Evolutionary conservation across 2,888 invertebrate species (phyloP), one percentile per base, ranked within the genome.

Genomic region (Pristionchus japonicus): DNA sequence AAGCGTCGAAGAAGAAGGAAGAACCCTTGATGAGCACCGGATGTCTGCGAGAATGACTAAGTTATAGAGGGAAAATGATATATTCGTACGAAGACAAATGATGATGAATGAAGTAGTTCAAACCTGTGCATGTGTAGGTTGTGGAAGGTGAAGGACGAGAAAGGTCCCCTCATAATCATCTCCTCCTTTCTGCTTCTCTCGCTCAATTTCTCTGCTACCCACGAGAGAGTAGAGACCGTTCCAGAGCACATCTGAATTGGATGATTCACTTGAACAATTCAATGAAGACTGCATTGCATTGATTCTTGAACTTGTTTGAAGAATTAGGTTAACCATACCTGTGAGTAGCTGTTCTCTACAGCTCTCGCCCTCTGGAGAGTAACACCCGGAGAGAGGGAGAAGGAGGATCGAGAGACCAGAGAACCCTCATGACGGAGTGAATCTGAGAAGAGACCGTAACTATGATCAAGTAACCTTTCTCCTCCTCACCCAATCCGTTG

Each of bases 271-370:
- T 61, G 4, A n/a, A 61, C 23, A 61, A 20, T 61, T 20, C 61
- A 61, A 27, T 3, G 7, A 13, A n/a, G 61, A 27, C n/a, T n/a
- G n/a, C n/a, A n/a, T n/a, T n/a, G n/a, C n/a, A n/a, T n/a, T n/a
- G n/a, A n/a, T n/a, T n/a, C n/a, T n/a, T n/a, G n/a, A 23, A 80
- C 43, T 23, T 43, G n/a, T 31, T n/a, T 31, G 1, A 77, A 49
- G 17, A 2, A 83, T 61, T n/a, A 6, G 13, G 4, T 52, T 52
- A n/a, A n/a, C 1, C 27, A 17, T 34, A 86, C 86, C 67, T 86
- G 86, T 47, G 86, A 86, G 47, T 86, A 86, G 67, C 34, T 67
- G 67, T 86, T 86, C 67, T 86, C 86, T 17, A 86, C 86, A 40
- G 86, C 86, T 37, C 47, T 64, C 23, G 43, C 67, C 31, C 86